Evolutionary conservation across 2,888 invertebrate genomes (phyloP).

Genomic region (Torymus auratus): DNA sequence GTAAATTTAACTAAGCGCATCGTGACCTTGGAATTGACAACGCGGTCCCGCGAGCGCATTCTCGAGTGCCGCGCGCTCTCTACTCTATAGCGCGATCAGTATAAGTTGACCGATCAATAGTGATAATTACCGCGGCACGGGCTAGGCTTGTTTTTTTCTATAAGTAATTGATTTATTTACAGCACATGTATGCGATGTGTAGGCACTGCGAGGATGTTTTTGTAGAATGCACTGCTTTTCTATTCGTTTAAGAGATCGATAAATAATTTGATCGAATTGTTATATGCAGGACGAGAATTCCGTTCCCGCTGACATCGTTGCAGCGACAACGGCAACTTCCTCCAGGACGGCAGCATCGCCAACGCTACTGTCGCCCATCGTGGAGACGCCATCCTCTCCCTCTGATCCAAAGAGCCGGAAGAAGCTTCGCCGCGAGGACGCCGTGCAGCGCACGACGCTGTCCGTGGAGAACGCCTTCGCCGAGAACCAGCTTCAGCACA

Average conservation of each 20-base stretch:
- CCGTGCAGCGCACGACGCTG: conserved; percentile 65
- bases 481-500: conserved; percentile 67
- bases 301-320: not conserved
- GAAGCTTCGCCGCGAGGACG: conserved; percentile 68
- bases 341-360: no score
- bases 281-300: no score
- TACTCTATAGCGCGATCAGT: not conserved
- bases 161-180: no score
- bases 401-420: conserved; percentile 45
- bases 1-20: conserved; percentile 39
- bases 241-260: no score
- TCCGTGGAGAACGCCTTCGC: conserved; percentile 64
- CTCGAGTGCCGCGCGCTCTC: not conserved
- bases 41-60: not conserved
- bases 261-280: no score
- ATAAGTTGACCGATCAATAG: no score
- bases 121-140: no score
- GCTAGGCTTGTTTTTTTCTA: no score
- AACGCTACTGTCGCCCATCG: conserved; percentile 2
- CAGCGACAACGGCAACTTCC: not conserved
- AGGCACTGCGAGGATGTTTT: no score
- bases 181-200: no score
- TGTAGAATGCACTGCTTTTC: no score
- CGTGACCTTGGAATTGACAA: conserved; percentile 43
- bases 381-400: not conserved